Evolutionary conservation across 2,797 vertebrate genomes (phyloP).

Genomic region (Mionectes olivaceus): DNA sequence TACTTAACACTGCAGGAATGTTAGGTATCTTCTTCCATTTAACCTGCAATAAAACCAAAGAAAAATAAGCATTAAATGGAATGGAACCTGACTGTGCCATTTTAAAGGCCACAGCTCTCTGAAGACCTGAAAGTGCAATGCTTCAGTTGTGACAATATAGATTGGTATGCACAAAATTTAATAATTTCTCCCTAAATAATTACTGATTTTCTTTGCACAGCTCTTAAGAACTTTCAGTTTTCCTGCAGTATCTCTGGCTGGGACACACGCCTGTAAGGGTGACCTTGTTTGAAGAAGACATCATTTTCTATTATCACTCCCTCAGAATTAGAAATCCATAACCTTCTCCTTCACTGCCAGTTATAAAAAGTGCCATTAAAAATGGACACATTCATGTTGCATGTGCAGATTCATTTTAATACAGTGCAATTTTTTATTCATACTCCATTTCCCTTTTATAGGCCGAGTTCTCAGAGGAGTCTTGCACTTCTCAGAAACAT

Average conservation of each 20-base stretch:
- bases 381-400: not conserved
- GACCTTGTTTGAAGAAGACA: not conserved
- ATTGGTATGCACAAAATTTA: not conserved
- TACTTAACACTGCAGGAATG: not conserved
- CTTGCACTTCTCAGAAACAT: constrained; percentile 4
- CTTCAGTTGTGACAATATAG: not conserved
- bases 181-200: not conserved
- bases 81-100: not conserved
- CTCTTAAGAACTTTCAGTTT: not conserved
- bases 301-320: not conserved
- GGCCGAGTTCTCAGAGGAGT: not conserved
- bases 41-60: not conserved
- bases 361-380: constrained; percentile 24
- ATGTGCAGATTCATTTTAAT: not conserved
- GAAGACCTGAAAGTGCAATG: not conserved
- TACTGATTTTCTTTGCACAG: not conserved
- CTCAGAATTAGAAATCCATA: constrained; percentile 4
- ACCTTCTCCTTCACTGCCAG: not conserved
- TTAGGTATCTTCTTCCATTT: not conserved
- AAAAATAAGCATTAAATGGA: not conserved
- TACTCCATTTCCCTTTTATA: constrained; percentile 29
- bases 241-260: not conserved
- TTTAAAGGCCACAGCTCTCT: not conserved
- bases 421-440: not conserved
- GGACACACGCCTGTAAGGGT: not conserved